Evolutionary conservation across 2,888 invertebrate species (phyloP), one percentile per base, ranked within the genome.

Genomic region (Xylocampa areola): DNA sequence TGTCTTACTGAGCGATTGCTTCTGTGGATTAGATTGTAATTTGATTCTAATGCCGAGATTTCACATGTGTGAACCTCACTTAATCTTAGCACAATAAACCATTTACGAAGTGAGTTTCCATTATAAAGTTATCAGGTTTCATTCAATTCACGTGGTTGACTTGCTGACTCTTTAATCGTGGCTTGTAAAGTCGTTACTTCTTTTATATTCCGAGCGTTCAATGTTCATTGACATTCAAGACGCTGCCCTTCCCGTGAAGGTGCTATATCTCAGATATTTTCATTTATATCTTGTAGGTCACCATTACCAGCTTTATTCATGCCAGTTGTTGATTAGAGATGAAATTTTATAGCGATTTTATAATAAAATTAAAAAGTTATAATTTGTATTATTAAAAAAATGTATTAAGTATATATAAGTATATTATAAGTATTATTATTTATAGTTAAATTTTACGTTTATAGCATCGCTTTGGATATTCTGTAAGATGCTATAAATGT

Each of bases 11-110:
- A 36, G 37, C 50, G 72, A 68, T 74, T 27, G 48, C 54, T 14
- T 29, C 37, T 37, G 16, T 49, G 45, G 47, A 69, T 63, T 72
- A 72, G 53, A 63, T 54, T 52, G 64, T 68, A 71, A 74, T 74
- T 67, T 39, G 51, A 69, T 63, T 62, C 67, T 67, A 43, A 70
- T 58, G 45, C 37, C 30, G 23, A 41, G 62, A 59, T 63, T 54
- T 63, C 52, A 40, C 71, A 64, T 54, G 55, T 64, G 75, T 59
- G 71, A 64, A 71, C 55, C 51, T 51, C 23, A 32, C 35, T 47
- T 55, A 45, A 51, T 57, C 21, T 44, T 17, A 40, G 53, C 32
- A 68, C 54, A 68, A 71, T 66, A 50, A 32, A 25, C 43, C 39
- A 45, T 65, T 70, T 30, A 37, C 36, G 8, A 41, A 49, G 53